Percentiles rank a stretch among this genome's conserved stretches.
Conservation (phyloP, 2,797 vertebrate species). For the Scyliorhinus canicula region DNA sequence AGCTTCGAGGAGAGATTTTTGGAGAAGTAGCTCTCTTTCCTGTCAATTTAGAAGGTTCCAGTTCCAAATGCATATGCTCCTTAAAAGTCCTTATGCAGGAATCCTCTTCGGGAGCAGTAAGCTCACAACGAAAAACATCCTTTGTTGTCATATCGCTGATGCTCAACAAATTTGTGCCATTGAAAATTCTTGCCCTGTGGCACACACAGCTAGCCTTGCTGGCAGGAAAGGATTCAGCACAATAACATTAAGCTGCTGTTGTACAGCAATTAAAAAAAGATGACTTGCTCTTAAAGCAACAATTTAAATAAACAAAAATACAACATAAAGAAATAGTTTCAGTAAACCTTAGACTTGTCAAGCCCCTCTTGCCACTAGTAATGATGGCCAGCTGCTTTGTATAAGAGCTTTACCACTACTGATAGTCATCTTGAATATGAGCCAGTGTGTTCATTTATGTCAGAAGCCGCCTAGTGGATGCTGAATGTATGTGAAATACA, state of each 20-base stretch:
- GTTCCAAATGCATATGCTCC: slow-evolving; percentile 96
- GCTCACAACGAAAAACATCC: slow-evolving; percentile 68
- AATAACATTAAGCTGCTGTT: slow-evolving; percentile 25
- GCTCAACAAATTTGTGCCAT: slow-evolving; percentile 36
- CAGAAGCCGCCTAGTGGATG: slow-evolving; percentile 60
- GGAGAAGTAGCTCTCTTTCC: slow-evolving; percentile 82
- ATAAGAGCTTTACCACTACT: slow-evolving; percentile 50
- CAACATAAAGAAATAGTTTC: not conserved
- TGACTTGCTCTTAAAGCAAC: slow-evolving; percentile 31
- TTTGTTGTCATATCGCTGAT: slow-evolving; percentile 69
- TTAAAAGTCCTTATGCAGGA: slow-evolving; percentile 92
- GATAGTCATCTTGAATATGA: slow-evolving; percentile 50
- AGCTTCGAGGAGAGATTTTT: slow-evolving; percentile 90
- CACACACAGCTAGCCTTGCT: slow-evolving; percentile 7
- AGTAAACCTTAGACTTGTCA: slow-evolving; percentile 22
- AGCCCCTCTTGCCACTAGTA: slow-evolving; percentile 40
- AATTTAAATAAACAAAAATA: slow-evolving; percentile 6
- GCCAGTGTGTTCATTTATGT: slow-evolving; percentile 52
- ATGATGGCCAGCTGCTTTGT: slow-evolving; percentile 47
- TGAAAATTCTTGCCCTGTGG: slow-evolving; percentile 28
- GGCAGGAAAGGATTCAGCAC: slow-evolving; percentile 25
- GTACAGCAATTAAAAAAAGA: slow-evolving; percentile 14
- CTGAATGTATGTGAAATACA: slow-evolving; percentile 58
- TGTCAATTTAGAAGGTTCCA: slow-evolving; percentile 79
- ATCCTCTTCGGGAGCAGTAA: slow-evolving; percentile 69